phyloP scores from a whole-genome alignment of 2,888 invertebrate genomes.

The Sisyra terminalis region DNA sequence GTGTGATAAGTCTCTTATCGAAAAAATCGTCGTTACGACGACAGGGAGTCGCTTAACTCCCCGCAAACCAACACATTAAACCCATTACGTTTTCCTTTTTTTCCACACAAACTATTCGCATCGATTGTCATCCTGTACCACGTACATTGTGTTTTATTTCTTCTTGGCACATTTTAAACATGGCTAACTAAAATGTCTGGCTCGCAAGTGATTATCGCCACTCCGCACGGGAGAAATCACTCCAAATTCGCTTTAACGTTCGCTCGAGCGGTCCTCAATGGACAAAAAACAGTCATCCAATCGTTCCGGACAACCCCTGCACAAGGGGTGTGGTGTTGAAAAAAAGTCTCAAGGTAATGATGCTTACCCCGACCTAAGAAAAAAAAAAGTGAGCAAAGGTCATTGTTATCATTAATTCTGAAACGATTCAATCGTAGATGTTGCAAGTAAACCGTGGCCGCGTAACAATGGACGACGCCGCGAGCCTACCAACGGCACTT shows the following conservation, averaged over 20 bases:
- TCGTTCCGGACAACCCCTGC: conserved; percentile 47
- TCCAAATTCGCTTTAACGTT: conserved; percentile 34
- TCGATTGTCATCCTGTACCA: neutral
- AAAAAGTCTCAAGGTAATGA: conserved; percentile 52
- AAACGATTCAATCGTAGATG: conserved; percentile 13
- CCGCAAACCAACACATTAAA: conserved; percentile 32
- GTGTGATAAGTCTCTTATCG: conserved; percentile 30
- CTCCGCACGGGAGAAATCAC: conserved; percentile 56
- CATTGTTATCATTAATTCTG: neutral
- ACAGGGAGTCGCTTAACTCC: conserved; percentile 43
- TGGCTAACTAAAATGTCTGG: conserved; percentile 72
- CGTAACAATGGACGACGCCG: conserved; percentile 45
- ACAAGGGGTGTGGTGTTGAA: conserved; percentile 57
- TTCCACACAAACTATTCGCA: conserved; percentile 15
- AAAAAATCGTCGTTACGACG: conserved; percentile 48
- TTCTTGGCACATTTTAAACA: conserved; percentile 45
- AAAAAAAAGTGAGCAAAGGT: conserved; percentile 1
- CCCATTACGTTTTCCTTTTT: conserved; percentile 25
- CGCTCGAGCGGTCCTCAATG: conserved; percentile 46
- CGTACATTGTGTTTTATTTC: conserved; percentile 27
- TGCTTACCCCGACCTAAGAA: too few species aligned
- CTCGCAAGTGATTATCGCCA: conserved; percentile 46
- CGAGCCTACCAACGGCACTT: conserved; percentile 34
- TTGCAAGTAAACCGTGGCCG: conserved; percentile 41
- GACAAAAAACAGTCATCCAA: conserved; percentile 50